Base-by-base conservation (phyloP, 2,888 invertebrate genomes). In the Elaeidobius kamerunicus region DNA sequence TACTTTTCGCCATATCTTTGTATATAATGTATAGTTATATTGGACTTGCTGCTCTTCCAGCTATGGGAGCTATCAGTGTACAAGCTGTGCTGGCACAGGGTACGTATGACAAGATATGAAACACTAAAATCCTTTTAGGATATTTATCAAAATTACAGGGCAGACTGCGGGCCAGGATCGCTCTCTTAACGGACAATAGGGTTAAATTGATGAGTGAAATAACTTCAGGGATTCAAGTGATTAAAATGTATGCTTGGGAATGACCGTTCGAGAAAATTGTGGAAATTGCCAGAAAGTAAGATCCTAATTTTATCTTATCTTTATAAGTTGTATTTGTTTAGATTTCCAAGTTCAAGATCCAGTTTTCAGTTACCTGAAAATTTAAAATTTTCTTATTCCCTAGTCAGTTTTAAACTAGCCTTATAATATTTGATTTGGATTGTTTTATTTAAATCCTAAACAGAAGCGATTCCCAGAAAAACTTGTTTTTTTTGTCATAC, bases 161-260 rank as follows among this genome's bases (percentile, higher is more conserved):
- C 12, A 69, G 67, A 48, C 66, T 76, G 30, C 68, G 78, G 23
- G 66, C 65, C 55, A 75, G 75, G 68, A 75, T 77, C 47, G 78
- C 78, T 0, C 47, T 69, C 3, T 68, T 69, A 55, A 78, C 86
- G 1, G 87, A 88, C 68, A 79, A 81, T 60, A 70, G 88, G 41
- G 81, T 88, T 2, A 77, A 83, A 28, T 66, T 86, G 2, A 86
- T 87, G 86, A 84, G 81, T 63, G 87, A 88, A 71, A 83, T 88
- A 40, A 80, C 87, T 23, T 77, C 80, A 1, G 86, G 85, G 0
- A 86, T 88, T 60, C 78, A 84, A 64, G 84, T 87, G 1, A 85
- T 88, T 60, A 88, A 88, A 69, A 86, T 88, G 86, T 88, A 86
- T 65, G 83, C 86, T 1, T 88, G 87, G 80, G 88, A 88, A 65